phyloP scores from a whole-genome alignment of 2,113 vertebrate species.

The Dicaeum eximium region DNA sequence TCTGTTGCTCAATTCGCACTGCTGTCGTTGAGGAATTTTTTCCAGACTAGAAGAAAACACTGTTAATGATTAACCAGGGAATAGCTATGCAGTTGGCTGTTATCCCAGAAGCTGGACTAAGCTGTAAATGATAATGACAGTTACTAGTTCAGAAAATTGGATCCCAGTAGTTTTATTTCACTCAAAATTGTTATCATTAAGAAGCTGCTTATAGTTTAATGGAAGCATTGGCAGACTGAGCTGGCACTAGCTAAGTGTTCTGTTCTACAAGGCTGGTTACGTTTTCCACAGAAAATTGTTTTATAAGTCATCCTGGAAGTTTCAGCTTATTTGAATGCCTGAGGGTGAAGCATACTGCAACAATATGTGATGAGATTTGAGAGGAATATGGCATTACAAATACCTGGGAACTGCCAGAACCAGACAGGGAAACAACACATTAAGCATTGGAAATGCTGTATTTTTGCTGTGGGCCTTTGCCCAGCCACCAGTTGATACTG shows the following conservation, averaged over 20 bases:
- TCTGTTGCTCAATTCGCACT: neutral
- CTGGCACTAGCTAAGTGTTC: conserved; percentile 43
- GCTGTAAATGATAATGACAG: conserved; percentile 1
- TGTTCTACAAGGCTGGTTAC: conserved; percentile 63
- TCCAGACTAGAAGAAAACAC: neutral
- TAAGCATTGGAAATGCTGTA: neutral
- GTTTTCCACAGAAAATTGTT: conserved; percentile 61
- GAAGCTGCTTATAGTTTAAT: conserved; percentile 31
- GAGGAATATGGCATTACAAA: neutral
- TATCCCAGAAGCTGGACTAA: neutral
- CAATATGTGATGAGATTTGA: neutral
- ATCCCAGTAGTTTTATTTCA: conserved; percentile 29
- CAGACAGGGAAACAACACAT: neutral
- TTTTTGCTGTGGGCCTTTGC: neutral
- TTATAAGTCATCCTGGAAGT: conserved; percentile 63
- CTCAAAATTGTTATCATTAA: conserved; percentile 16
- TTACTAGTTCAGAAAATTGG: conserved; percentile 21
- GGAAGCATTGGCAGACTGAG: conserved; percentile 3
- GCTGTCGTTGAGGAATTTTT: neutral
- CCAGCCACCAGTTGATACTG: neutral
- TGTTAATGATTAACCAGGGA: neutral
- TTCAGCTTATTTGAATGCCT: conserved; percentile 22
- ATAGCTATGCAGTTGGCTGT: neutral
- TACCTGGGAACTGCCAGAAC: neutral
- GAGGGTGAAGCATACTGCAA: neutral